phyloP scores from a whole-genome alignment of 2,888 invertebrate species.

The Chymomyza caudatula region DNA sequence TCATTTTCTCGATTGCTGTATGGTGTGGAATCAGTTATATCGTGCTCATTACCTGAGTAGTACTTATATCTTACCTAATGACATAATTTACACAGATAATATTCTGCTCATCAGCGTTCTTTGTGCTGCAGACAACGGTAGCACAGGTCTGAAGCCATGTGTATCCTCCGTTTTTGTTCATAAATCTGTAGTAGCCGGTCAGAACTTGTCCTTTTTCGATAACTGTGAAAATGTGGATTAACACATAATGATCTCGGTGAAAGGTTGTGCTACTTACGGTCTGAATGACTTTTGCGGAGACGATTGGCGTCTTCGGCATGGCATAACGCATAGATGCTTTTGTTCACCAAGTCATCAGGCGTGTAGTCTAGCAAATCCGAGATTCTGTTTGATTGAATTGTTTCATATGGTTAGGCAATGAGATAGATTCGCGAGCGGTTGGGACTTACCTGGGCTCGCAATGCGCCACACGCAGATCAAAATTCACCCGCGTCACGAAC shows the following conservation, averaged over 20 bases:
- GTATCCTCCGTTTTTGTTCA: slow-evolving; percentile 97
- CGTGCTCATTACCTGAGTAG: neutral
- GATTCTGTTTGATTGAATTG: slow-evolving; percentile 82
- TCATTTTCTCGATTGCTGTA: slow-evolving; percentile 84
- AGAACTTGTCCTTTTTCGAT: slow-evolving; percentile 97
- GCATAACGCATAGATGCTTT: slow-evolving; percentile 95
- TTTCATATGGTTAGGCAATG: neutral
- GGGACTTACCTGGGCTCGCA: slow-evolving; percentile 93
- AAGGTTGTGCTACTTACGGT: slow-evolving; percentile 86
- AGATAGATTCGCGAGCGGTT: neutral
- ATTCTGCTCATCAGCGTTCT: slow-evolving; percentile 97
- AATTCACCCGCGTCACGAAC: slow-evolving; percentile 97
- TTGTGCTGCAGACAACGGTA: slow-evolving; percentile 95
- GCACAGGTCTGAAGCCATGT: slow-evolving; percentile 98
- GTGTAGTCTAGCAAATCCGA: slow-evolving; percentile 95
- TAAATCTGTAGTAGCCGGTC: slow-evolving; percentile 96
- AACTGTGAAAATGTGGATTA: slow-evolving; percentile 80
- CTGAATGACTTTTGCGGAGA: slow-evolving; percentile 95
- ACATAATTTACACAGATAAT: slow-evolving; percentile 98
- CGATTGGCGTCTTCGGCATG: slow-evolving; percentile 97
- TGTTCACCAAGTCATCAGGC: slow-evolving; percentile 94
- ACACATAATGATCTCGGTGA: neutral
- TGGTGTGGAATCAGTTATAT: neutral
- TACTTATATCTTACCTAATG: slow-evolving; percentile 84
- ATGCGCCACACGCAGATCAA: slow-evolving; percentile 97